Evolutionary conservation across 2,113 vertebrate species (phyloP), one percentile per base, ranked within the genome.

Genomic region (Corynorhinus townsendii): DNA sequence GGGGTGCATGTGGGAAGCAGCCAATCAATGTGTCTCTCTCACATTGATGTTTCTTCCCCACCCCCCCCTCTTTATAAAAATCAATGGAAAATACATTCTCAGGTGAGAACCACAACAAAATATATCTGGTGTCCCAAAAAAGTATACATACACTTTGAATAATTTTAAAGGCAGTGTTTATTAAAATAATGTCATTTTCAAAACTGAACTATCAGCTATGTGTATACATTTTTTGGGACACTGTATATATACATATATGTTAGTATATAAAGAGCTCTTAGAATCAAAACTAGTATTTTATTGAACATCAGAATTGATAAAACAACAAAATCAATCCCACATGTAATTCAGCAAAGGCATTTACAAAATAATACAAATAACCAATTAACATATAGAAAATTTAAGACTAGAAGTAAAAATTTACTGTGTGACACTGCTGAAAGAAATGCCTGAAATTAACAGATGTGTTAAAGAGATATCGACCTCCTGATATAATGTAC

Each of bases 301-400:
- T 62, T 62, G n/a, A 54, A 69, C 33, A 91, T 79, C 77, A 89
- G 66, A 86, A 73, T 28, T 85, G 38, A 59, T 90, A 86, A 94
- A 84, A 79, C 15, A 94, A 86, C 19, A 93, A 85, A 93, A 64
- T 79, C 72, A 75, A n/a, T 45, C 30, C 56, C 35, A 90, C 2
- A 45, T 28, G 47, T 81, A 91, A 86, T 75, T 62, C 30, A 73
- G 10, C 8, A 93, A 76, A 94, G 33, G 54, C 35, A 82, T 92
- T 82, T 85, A 91, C 7, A 91, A 77, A 96, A 81, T 66, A 85
- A 94, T 62, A 66, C n/a, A 91, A 84, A 82, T 43, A 11, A 71
- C 71, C 71, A 89, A 43, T 87, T 94, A 91, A 56, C 16, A 62
- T 79, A 77, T 7, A 69, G 73, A 84, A 83, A 93, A 77, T 82